phyloP scores from a whole-genome alignment of 2,797 vertebrate species.

The Tauraco hartlaubi region DNA sequence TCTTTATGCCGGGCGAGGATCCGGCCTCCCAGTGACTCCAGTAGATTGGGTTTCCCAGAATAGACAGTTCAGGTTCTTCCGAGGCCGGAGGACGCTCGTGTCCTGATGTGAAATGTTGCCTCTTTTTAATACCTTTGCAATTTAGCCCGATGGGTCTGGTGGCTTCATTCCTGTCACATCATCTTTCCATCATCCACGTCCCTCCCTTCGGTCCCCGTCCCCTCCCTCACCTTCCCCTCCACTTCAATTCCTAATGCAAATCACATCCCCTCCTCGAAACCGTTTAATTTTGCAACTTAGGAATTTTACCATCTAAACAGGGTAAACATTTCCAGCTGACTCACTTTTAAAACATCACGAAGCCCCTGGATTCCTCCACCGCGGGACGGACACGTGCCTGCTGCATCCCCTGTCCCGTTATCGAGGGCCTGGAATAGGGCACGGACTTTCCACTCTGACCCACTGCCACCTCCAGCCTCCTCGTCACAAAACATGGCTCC shows the following conservation, averaged over 20 bases:
- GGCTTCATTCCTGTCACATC: slow-evolving; percentile 39
- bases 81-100: not conserved
- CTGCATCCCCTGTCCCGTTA: not conserved
- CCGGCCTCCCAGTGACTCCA: not conserved
- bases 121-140: slow-evolving; percentile 47
- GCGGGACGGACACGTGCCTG: accelerated
- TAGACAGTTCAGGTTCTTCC: slow-evolving; percentile 44
- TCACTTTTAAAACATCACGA: not conserved
- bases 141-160: slow-evolving; percentile 29
- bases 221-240: slow-evolving; percentile 27
- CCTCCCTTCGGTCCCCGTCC: not conserved
- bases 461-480: not conserved
- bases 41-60: slow-evolving; percentile 48
- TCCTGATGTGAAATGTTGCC: slow-evolving; percentile 30
- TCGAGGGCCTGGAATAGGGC: accelerated
- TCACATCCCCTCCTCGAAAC: slow-evolving; percentile 12
- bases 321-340: not conserved
- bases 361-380: not conserved
- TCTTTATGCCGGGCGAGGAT: not conserved
- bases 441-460: not conserved
- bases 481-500: not conserved
- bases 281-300: slow-evolving; percentile 40
- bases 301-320: slow-evolving; percentile 5
- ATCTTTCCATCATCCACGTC: slow-evolving; percentile 16
- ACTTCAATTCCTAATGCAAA: slow-evolving; percentile 61